phyloP scores from a whole-genome alignment of 2,797 vertebrate genomes.

The Thalassophryne amazonica region DNA sequence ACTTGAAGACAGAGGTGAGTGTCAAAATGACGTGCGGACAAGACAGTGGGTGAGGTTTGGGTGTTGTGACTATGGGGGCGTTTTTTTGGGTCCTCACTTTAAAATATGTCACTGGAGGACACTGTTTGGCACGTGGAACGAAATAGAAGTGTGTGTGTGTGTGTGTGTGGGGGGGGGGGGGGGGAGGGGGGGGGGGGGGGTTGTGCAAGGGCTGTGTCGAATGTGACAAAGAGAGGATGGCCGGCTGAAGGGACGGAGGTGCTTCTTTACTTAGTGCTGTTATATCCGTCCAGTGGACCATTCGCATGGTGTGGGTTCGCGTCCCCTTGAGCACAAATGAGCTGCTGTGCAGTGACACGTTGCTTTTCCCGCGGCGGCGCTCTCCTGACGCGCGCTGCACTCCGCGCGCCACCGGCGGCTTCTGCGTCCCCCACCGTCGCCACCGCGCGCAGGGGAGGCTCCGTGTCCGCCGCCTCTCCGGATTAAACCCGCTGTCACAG shows the following conservation, averaged over 20 bases:
- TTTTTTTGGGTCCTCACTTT: too few relatives aligned
- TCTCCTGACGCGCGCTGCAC: slow-evolving; percentile 70
- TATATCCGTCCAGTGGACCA: slow-evolving; percentile 99
- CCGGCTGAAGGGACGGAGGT: slow-evolving; percentile 28
- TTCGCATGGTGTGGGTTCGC: slow-evolving; percentile 97
- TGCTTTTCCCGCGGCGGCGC: slow-evolving; percentile 76
- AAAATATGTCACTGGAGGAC: too few relatives aligned
- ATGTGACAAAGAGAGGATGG: neutral
- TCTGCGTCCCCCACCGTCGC: slow-evolving; percentile 26
- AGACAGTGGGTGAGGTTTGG: too few relatives aligned
- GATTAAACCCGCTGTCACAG: slow-evolving; percentile 54
- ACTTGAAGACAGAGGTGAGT: too few relatives aligned
- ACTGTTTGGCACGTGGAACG: too few relatives aligned
- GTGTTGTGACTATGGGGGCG: too few relatives aligned
- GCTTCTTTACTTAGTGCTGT: slow-evolving; percentile 91
- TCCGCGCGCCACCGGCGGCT: slow-evolving; percentile 25
- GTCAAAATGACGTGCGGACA: too few relatives aligned
- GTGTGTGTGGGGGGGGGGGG: too few relatives aligned
- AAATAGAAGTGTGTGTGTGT: too few relatives aligned
- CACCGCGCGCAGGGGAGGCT: slow-evolving; percentile 37
- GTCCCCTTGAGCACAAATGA: slow-evolving; percentile 97
- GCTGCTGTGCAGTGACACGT: slow-evolving; percentile 88
- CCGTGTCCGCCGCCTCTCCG: slow-evolving; percentile 52
- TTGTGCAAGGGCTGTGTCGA: too few relatives aligned
- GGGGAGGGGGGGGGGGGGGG: too few relatives aligned